A percentile compares a stretch with the other conserved stretches of the same genome.
phyloP scores from a whole-genome alignment of 1,140 invertebrate genomes.

The Melitaea cinxia region DNA sequence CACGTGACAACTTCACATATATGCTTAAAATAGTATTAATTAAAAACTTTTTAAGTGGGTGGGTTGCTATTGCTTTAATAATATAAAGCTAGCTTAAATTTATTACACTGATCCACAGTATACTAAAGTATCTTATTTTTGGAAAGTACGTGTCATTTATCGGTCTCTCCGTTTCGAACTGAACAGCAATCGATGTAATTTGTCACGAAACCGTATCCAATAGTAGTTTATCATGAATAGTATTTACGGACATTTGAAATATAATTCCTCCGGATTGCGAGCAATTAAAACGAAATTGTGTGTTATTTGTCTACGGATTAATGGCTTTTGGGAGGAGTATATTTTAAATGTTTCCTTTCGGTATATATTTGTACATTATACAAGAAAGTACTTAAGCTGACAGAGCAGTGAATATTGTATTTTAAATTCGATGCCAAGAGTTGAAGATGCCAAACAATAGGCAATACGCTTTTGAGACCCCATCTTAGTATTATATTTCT shows the following conservation, averaged over 20 bases:
- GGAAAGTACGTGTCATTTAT: conserved; percentile 31
- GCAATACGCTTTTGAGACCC: conserved; percentile 63
- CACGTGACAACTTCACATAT: neutral
- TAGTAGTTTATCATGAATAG: conserved; percentile 29
- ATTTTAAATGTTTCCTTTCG: conserved; percentile 37
- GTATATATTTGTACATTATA: conserved; percentile 65
- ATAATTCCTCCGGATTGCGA: conserved; percentile 13
- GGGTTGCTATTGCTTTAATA: too few species aligned
- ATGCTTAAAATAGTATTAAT: neutral
- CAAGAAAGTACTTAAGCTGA: conserved; percentile 67
- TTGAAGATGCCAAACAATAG: conserved; percentile 77
- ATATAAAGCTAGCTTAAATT: too few species aligned
- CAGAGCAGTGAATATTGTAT: conserved; percentile 58
- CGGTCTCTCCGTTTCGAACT: conserved; percentile 26
- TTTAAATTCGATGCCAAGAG: conserved; percentile 74
- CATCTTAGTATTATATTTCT: conserved; percentile 57
- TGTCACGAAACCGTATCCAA: conserved; percentile 30
- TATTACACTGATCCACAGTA: neutral
- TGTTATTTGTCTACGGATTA: conserved; percentile 28
- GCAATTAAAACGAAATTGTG: conserved; percentile 24
- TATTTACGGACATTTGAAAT: conserved; percentile 33
- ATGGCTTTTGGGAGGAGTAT: conserved; percentile 14
- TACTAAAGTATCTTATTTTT: conserved; percentile 25
- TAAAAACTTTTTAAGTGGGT: neutral
- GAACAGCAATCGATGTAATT: conserved; percentile 33